Evolutionary conservation across 2,797 vertebrate species (phyloP).

Genomic region (Nyctibius grandis): DNA sequence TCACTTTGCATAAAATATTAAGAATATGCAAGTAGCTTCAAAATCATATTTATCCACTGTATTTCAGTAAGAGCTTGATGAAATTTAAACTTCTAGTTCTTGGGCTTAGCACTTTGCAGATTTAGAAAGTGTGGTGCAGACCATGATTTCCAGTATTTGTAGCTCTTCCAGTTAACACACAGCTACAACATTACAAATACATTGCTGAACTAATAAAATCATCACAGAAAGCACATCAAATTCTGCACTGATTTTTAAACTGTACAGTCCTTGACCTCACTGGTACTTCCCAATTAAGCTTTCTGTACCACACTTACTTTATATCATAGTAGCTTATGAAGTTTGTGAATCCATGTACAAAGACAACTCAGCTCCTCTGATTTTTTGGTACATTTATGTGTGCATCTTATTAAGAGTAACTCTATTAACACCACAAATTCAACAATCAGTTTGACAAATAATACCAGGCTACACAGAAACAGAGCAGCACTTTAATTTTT

Average conservation of each 20-base stretch:
- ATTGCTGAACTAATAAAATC: not conserved
- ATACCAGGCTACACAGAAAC: not conserved
- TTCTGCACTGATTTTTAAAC: not conserved
- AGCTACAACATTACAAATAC: not conserved
- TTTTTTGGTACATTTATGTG: not conserved
- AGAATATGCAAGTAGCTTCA: not conserved
- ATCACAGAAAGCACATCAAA: not conserved
- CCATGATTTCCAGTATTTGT: not conserved
- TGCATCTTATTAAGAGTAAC: not conserved
- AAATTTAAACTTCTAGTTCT: not conserved
- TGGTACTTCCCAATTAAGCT: not conserved
- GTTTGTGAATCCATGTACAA: not conserved
- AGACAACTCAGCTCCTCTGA: not conserved
- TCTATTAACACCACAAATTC: not conserved
- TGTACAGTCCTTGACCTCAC: not conserved
- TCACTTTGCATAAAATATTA: not conserved
- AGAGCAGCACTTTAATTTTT: not conserved
- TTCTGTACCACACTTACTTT: not conserved
- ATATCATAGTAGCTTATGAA: not conserved
- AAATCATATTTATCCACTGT: not conserved
- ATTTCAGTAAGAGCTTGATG: not conserved
- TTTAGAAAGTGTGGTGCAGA: not conserved
- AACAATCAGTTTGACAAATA: not conserved
- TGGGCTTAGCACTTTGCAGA: not conserved
- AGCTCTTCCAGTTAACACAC: not conserved